phyloP scores from a whole-genome alignment of 2,113 vertebrate genomes.

The Seriola rivoliana region DNA sequence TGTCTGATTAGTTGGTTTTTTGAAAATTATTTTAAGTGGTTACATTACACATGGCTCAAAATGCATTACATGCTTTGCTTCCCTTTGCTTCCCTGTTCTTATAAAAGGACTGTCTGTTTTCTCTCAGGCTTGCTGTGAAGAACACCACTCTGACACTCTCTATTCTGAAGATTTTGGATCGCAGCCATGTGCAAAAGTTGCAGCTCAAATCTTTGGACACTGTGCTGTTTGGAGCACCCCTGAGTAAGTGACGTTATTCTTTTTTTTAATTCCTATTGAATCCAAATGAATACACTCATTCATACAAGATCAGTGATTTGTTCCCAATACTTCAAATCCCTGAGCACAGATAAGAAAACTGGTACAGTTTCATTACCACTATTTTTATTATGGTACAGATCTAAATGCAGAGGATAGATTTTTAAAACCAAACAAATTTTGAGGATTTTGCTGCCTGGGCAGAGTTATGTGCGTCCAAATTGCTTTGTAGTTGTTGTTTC shows the following conservation, averaged over 20 bases:
- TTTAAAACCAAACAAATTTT: neutral
- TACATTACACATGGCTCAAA: slow-evolving; percentile 1
- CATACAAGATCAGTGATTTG: neutral
- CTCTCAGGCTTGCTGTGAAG: slow-evolving; percentile 91
- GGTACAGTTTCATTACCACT: neutral
- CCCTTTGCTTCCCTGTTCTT: slow-evolving; percentile 38
- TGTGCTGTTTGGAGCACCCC: slow-evolving; percentile 94
- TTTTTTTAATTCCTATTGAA: neutral
- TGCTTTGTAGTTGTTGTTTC: neutral
- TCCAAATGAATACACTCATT: neutral
- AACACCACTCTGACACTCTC: slow-evolving; percentile 91
- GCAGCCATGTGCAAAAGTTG: slow-evolving; percentile 96
- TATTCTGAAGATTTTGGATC: slow-evolving; percentile 94
- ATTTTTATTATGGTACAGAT: neutral
- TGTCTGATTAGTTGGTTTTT: neutral
- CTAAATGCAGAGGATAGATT: neutral
- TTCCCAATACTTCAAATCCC: neutral
- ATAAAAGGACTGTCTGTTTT: slow-evolving; percentile 50
- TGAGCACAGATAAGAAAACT: neutral
- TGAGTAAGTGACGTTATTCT: slow-evolving; percentile 84
- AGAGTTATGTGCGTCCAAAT: neutral
- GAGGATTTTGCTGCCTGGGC: neutral
- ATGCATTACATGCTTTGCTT: slow-evolving; percentile 11
- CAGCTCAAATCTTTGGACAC: slow-evolving; percentile 97
- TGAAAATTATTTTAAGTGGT: neutral